Evolutionary conservation across 2,797 vertebrate species (phyloP), one percentile per base, ranked within the genome.

Genomic region (Eupleurogrammus muticus): DNA sequence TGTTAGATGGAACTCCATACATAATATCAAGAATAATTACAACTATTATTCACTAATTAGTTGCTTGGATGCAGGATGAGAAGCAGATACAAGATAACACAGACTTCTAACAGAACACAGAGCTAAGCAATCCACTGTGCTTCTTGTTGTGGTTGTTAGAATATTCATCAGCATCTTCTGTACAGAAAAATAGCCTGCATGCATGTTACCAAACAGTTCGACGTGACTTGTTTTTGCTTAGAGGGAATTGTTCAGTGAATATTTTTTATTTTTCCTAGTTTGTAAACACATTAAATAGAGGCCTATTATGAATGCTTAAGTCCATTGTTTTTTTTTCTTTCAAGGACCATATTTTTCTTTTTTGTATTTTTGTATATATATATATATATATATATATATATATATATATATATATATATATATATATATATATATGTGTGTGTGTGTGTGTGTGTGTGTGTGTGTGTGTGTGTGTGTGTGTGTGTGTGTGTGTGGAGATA

Each of bases 151-250:
- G 77, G 74, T 83, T 89, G 83, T 85, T 89, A 78, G 82, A 90
- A 90, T 90, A 91, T 91, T 92, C 82, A 87, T 90, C 80, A 82
- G 81, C 47, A 67, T 85, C 83, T 78, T 87, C 74, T 63, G 73
- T 77, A 74, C 75, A 66, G 79, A 85, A 90, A 90, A 87, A 87
- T 81, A 86, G 82, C 87, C 90, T 71, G 72, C 62, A 82, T 84
- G 74, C 85, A 79, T 81, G 70, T 87, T 87, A 70, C 76, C 82
- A 84, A 86, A 82, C 69, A 69, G 73, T 79, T 75, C 14, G 20
- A 79, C 66, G 23, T 73, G 73, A 84, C 84, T 78, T 80, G 77
- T 87, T 85, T 88, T 75, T 52, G 69, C 69, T 78, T 77, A 65
- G 63, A 87, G 77, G 70, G 74, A 82, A 81, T 80, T 77, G 55